Evolutionary conservation across 2,797 vertebrate genomes (phyloP).

Genomic region (Mormyrops attenuatus): DNA sequence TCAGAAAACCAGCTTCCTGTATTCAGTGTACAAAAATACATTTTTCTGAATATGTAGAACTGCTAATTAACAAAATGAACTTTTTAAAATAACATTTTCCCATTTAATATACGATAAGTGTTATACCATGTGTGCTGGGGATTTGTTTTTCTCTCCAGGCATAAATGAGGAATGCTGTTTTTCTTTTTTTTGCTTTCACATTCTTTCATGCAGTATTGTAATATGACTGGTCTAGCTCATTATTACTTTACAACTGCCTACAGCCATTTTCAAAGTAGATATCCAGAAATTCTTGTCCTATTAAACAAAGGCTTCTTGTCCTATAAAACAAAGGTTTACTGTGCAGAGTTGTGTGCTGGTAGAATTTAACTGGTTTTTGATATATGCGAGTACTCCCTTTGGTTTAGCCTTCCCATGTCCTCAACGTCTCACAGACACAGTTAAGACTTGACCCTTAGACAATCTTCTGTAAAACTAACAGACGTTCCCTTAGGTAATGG

Average conservation of each 20-base stretch:
- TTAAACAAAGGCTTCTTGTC: neutral
- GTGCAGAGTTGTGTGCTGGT: neutral
- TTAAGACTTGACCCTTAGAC: neutral
- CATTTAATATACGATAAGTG: neutral
- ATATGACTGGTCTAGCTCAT: neutral
- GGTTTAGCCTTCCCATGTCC: neutral
- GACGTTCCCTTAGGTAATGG: neutral
- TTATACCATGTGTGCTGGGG: neutral
- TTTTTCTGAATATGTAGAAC: neutral
- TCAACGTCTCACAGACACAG: neutral
- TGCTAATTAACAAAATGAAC: neutral
- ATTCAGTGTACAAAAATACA: neutral
- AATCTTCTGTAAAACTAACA: neutral
- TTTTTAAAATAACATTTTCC: neutral
- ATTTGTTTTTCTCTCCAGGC: neutral
- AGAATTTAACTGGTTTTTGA: neutral
- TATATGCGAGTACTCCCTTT: neutral
- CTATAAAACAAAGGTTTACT: slow-evolving; percentile 6
- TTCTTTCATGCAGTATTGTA: neutral
- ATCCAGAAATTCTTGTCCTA: neutral
- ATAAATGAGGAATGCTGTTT: neutral
- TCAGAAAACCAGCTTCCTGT: neutral
- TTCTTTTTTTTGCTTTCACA: neutral
- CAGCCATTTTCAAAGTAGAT: neutral
- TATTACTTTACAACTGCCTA: neutral